A percentile compares a stretch with the other conserved stretches of the same genome.
Evolutionary conservation across 2,113 vertebrate genomes (phyloP).

Genomic region (Solea senegalensis): DNA sequence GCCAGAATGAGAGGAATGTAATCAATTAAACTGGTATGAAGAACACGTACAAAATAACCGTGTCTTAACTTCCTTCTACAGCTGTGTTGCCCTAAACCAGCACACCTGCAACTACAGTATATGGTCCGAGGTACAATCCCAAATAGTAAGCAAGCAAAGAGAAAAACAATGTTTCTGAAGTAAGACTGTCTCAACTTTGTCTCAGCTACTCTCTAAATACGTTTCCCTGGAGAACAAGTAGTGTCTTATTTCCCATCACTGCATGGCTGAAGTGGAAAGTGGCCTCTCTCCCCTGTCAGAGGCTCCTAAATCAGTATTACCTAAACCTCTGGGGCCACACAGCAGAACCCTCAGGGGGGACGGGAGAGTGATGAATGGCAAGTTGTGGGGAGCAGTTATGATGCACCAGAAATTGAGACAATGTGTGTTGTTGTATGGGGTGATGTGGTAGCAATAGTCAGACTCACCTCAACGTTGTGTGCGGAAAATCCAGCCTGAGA

Average conservation of each 20-base stretch:
- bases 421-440: slow-evolving; percentile 50
- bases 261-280: slow-evolving; percentile 57
- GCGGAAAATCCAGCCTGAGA: slow-evolving; percentile 98
- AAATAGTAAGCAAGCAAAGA: slow-evolving; percentile 26
- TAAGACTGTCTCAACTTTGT: slow-evolving; percentile 33
- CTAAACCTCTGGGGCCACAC: slow-evolving; percentile 56
- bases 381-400: slow-evolving; percentile 24
- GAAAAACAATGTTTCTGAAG: slow-evolving; percentile 28
- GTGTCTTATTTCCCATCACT: slow-evolving; percentile 61
- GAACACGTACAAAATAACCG: slow-evolving; percentile 50
- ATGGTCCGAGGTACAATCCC: slow-evolving; percentile 35
- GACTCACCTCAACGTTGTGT: slow-evolving; percentile 92
- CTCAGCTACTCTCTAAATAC: slow-evolving; percentile 23
- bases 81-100: slow-evolving; percentile 55
- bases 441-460: slow-evolving; percentile 28
- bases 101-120: slow-evolving; percentile 50
- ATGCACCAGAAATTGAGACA: slow-evolving; percentile 48
- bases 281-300: slow-evolving; percentile 43
- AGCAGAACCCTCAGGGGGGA: slow-evolving; percentile 55
- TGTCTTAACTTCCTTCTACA: slow-evolving; percentile 42
- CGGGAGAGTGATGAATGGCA: slow-evolving; percentile 80
- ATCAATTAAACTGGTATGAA: slow-evolving; percentile 17
- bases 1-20: slow-evolving; percentile 24
- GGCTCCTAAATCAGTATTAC: slow-evolving; percentile 66
- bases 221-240: slow-evolving; percentile 48